phyloP scores from a whole-genome alignment of 2,888 invertebrate genomes.

The Hylaea fasciaria region DNA sequence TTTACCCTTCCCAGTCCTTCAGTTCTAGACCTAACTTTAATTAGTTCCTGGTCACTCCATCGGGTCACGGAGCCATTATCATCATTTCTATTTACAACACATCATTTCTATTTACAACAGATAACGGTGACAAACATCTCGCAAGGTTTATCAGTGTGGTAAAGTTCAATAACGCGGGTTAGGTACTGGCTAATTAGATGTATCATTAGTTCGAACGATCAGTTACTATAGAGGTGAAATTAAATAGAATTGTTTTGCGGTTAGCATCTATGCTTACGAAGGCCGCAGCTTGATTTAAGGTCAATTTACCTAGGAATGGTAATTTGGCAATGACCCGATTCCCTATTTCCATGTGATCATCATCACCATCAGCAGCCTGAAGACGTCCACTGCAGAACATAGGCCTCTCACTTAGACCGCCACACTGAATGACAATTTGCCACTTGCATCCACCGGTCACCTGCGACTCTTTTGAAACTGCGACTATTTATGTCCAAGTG shows the following conservation, averaged over 20 bases:
- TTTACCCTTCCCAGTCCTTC: slow-evolving; percentile 13
- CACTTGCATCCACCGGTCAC: no score
- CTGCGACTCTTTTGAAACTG: no score
- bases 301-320: no score
- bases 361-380: no score
- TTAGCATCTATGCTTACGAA: no score
- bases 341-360: no score
- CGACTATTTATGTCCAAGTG: no score
- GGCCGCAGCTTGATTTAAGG: no score
- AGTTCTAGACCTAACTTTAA: slow-evolving; percentile 10
- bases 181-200: slow-evolving; percentile 4
- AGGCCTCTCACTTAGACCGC: no score
- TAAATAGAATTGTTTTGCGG: not conserved
- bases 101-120: slow-evolving; percentile 30
- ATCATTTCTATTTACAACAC: slow-evolving; percentile 28
- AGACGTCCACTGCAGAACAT: no score
- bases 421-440: no score
- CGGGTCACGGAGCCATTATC: slow-evolving; percentile 19
- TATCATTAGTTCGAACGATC: not conserved
- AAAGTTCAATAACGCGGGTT: slow-evolving; percentile 18
- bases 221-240: not conserved
- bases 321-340: no score
- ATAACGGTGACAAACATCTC: slow-evolving; percentile 29
- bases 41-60: slow-evolving; percentile 22
- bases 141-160: slow-evolving; percentile 16